Percentiles rank a stretch among this genome's conserved stretches.
phyloP scores from a whole-genome alignment of 2,797 vertebrate species.

The Oreonectes daqikongensis region DNA sequence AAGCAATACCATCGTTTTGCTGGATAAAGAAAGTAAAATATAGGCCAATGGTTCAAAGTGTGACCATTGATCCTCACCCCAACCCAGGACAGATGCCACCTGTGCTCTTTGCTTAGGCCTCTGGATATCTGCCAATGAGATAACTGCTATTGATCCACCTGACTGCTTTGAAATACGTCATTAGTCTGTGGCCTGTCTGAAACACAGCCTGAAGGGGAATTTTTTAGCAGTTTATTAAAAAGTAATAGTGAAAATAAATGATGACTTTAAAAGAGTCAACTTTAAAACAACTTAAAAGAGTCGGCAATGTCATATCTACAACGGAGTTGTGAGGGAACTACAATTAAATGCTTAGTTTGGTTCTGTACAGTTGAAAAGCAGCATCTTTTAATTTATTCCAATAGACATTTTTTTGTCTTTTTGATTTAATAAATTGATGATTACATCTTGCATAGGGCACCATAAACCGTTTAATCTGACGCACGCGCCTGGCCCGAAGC shows the following conservation, averaged over 20 bases:
- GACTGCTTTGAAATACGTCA: slow-evolving; percentile 21
- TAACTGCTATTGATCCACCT: slow-evolving; percentile 41
- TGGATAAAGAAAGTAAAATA: not conserved
- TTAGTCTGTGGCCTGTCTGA: slow-evolving; percentile 32
- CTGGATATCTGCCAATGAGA: slow-evolving; percentile 48
- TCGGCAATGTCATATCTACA: no score
- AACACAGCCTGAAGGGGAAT: slow-evolving; percentile 32
- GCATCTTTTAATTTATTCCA: no score
- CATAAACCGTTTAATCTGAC: no score
- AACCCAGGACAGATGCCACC: slow-evolving; percentile 38
- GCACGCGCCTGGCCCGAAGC: no score
- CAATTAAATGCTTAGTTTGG: no score
- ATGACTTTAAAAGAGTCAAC: no score
- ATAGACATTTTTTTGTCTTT: no score
- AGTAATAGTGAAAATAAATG: not conserved
- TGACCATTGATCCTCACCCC: slow-evolving; percentile 13
- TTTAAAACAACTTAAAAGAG: no score
- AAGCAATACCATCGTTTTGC: not conserved
- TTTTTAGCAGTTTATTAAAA: not conserved
- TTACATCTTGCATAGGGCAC: not conserved
- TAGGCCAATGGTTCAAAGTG: slow-evolving; percentile 14
- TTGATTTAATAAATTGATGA: not conserved
- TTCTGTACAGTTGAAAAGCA: no score
- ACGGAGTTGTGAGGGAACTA: no score
- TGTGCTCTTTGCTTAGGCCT: slow-evolving; percentile 38